Conservation (phyloP, 2,113 vertebrate genomes). For the Callipepla squamata region DNA sequence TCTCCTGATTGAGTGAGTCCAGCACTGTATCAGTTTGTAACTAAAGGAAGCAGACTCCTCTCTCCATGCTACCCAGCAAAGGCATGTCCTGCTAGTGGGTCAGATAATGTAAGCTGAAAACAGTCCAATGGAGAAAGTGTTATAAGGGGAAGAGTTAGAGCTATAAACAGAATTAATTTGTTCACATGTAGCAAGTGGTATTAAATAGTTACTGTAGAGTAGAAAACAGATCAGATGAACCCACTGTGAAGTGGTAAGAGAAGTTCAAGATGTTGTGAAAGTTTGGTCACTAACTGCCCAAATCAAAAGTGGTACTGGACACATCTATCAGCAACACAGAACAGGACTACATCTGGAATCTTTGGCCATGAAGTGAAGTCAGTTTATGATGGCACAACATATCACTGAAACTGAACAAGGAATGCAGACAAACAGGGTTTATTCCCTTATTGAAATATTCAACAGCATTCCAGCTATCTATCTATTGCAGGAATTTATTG, state of each 20-base stretch:
- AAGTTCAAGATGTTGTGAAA: neutral
- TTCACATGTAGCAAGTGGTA: neutral
- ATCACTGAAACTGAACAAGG: neutral
- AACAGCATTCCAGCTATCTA: neutral
- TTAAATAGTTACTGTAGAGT: neutral
- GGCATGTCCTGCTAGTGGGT: fast-evolving
- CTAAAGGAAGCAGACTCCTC: neutral
- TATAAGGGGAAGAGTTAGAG: neutral
- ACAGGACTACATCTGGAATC: neutral
- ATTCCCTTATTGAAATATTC: neutral
- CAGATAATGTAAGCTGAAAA: neutral
- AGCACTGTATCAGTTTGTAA: neutral
- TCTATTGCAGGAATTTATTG: conserved; percentile 3
- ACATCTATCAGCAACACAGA: neutral
- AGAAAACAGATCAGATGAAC: neutral
- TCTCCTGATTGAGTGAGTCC: neutral
- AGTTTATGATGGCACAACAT: neutral
- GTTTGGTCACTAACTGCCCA: neutral
- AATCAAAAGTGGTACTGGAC: neutral
- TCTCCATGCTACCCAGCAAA: neutral
- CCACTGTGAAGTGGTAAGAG: neutral
- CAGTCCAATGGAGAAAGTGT: neutral
- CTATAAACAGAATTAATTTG: neutral
- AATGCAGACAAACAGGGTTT: neutral
- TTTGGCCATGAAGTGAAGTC: neutral